Base-by-base conservation (phyloP, 2,797 vertebrate species). In the Cyclopterus lumpus region DNA sequence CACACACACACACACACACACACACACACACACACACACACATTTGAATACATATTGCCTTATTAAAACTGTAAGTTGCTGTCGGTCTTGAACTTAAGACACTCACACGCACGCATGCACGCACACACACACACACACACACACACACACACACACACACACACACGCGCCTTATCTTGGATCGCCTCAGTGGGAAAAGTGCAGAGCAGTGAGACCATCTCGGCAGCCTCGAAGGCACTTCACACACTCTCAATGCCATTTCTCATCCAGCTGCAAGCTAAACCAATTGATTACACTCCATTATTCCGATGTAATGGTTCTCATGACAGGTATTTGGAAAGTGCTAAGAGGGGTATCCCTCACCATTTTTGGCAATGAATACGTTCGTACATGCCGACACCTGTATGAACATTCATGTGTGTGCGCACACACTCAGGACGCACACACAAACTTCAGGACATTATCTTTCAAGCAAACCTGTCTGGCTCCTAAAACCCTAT, bases 31-130 rank as follows among this genome's bases (percentile, higher is more conserved):
- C n/a, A n/a, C n/a, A 81, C 73, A 84, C 59, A 78, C 80, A 82
- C 73, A 75, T 79, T 82, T 86, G 79, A 90, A 91, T 82, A 80
- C 61, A 77, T 77, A 73, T 86, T 55, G 55, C 73, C 75, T 82
- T 83, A 86, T 88, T 88, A 86, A 73, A 73, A 49, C 60, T 73
- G 24, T 49, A 81, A 86, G 67, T 82, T 64, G 64, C 54, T 67
- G 71, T 73, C 38, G 20, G 54, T 80, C 46, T 54, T 42, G 57
- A 72, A 64, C 73, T 67, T 53, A 67, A 32, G 48, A 40, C 38
- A 40, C 38, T 40, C 38, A 38, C 36, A 38, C 8, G 38, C 8
- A 9, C 36, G 38, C 36, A 38, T 11, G 40, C 11, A 40, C 4
- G 12, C 36, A 34, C 32, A 34, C 44, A 65, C 49, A 34, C 38